Evolutionary conservation across 1,140 invertebrate genomes (phyloP).

Genomic region (Telenomus remus): DNA sequence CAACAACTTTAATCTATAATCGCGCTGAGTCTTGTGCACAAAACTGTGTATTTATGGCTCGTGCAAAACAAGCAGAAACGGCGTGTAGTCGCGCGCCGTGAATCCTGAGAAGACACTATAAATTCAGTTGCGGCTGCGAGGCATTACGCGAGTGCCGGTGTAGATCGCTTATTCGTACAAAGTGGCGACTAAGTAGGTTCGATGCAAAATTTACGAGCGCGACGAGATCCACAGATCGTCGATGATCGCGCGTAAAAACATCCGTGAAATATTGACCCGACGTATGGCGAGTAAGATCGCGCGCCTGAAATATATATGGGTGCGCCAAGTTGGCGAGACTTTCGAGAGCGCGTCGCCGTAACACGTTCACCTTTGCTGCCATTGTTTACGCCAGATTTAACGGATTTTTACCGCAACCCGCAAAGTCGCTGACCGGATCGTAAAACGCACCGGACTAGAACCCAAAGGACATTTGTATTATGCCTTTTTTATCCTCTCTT

Average conservation of each 20-base stretch:
- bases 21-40: not conserved
- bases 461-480: not conserved
- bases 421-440: not conserved
- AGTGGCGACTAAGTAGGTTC: conserved; percentile 40
- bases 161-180: conserved; percentile 34
- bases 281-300: conserved; percentile 6
- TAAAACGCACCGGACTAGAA: conserved; percentile 21
- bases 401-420: not conserved
- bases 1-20: too few relatives aligned
- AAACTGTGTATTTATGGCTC: not conserved
- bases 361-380: too few relatives aligned
- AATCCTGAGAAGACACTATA: conserved; percentile 7
- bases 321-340: conserved; percentile 9
- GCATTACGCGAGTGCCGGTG: conserved; percentile 8
- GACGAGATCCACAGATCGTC: conserved; percentile 33
- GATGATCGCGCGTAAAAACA: conserved; percentile 38
- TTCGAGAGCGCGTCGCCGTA: not conserved
- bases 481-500: not conserved
- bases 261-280: conserved; percentile 34
- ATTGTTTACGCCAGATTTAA: conserved; percentile 22
- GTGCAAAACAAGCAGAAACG: not conserved
- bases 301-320: conserved; percentile 19
- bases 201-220: conserved; percentile 38
- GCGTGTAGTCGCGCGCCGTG: not conserved
- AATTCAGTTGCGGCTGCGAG: conserved; percentile 12